phyloP scores from a whole-genome alignment of 2,888 invertebrate genomes.

The Gastrophysa polygoni region DNA sequence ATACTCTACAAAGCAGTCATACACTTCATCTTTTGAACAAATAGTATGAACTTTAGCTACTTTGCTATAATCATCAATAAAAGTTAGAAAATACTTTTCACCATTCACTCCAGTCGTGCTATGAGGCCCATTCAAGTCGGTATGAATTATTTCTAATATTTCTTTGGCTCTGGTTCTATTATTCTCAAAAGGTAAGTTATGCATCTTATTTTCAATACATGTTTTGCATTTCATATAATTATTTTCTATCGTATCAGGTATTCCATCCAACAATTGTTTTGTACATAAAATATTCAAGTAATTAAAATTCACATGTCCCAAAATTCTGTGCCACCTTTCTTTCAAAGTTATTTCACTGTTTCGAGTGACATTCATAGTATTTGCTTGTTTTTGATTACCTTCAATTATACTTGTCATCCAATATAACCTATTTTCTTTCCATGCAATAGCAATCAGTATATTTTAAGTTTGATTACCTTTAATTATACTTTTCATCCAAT shows the following conservation, averaged over 20 bases:
- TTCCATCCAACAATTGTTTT: background rate
- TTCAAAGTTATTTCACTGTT: background rate
- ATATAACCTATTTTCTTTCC: background rate
- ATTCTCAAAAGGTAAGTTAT: background rate
- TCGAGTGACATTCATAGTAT: background rate
- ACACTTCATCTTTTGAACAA: slow-evolving; percentile 30
- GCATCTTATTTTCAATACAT: background rate
- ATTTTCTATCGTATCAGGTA: background rate
- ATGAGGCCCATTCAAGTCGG: slow-evolving; percentile 10
- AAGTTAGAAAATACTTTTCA: background rate
- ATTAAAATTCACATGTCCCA: background rate
- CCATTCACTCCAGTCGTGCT: slow-evolving; percentile 1
- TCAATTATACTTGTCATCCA: background rate
- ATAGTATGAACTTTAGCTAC: slow-evolving; percentile 30
- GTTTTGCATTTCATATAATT: background rate
- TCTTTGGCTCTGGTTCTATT: background rate
- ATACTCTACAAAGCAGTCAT: slow-evolving; percentile 32
- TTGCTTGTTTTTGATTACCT: background rate
- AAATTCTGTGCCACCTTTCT: background rate
- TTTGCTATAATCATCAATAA: slow-evolving; percentile 37
- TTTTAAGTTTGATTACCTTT: background rate
- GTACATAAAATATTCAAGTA: background rate
- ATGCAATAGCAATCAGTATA: background rate
- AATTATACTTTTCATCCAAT: background rate
- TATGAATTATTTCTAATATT: slow-evolving; percentile 8